Percentiles rank a stretch among this genome's conserved stretches.
phyloP scores from a whole-genome alignment of 2,888 invertebrate species.

The Trichogramma dendrolimi region DNA sequence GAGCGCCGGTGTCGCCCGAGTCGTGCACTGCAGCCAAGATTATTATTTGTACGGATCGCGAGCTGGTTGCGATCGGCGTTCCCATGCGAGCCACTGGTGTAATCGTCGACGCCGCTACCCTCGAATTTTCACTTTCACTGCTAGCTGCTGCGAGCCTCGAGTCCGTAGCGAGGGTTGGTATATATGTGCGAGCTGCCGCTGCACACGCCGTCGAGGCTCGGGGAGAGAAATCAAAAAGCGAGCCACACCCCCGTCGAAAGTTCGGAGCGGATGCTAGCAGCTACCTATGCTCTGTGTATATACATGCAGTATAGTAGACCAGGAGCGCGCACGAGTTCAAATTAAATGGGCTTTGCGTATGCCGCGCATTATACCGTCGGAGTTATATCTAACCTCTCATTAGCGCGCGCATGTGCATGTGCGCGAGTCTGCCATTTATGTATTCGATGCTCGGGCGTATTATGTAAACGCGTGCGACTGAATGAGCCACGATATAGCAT shows the following conservation, averaged over 20 bases:
- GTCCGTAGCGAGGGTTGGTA: slow-evolving; percentile 1
- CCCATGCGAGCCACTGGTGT: no score
- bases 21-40: no score
- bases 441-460: no score
- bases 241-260: slow-evolving; percentile 48
- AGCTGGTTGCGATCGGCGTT: no score
- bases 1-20: no score
- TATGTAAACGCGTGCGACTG: no score
- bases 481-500: no score
- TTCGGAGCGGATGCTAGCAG: slow-evolving; percentile 21
- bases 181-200: background rate
- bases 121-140: slow-evolving; percentile 17
- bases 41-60: no score
- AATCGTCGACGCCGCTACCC: no score
- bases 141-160: background rate
- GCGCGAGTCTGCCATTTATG: background rate
- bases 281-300: background rate
- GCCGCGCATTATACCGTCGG: slow-evolving; percentile 31
- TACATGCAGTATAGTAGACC: background rate
- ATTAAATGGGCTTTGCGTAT: slow-evolving; percentile 44
- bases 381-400: slow-evolving; percentile 53
- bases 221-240: background rate
- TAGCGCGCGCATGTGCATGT: slow-evolving; percentile 50
- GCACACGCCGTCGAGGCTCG: no score
- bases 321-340: slow-evolving; percentile 42